Base-by-base conservation (phyloP, 1,140 invertebrate genomes). In the Arctopsyche grandis region DNA sequence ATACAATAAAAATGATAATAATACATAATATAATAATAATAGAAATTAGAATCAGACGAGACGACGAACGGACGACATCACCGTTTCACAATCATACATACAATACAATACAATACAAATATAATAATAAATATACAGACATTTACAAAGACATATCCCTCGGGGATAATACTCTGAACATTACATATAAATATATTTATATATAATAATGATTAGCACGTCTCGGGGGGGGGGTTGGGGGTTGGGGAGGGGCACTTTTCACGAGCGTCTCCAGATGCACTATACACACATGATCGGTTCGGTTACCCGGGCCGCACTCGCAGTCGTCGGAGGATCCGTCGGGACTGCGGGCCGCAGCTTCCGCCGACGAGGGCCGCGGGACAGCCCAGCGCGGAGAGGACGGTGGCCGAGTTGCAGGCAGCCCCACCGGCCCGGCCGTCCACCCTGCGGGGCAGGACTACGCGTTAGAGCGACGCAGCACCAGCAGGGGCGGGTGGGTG, bases 351-450 rank as follows among this genome's bases (percentile, higher is more conserved):
- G 21, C 14, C n/a, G 58, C 9, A n/a, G n/a, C n/a, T n/a, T 60
- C 83, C 83, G 80, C 84, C 83, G 71, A 69, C 21, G 16, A 79
- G 56, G 70, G 9, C 46, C 4, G 75, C 46, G 52, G 19, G 19
- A 0, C 7, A 43, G 22, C 52, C 69, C 10, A 58, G 19, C 0
- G 3, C 48, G 48, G 75, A n/a, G 9, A 63, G 43, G 26, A 73
- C 48, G 14, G 43, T 14, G 22, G 66, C 69, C 19, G 56, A 3
- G 69, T 69, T 58, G 81, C 52, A 76, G 58, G 66, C 22, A 16
- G 43, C 1, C 26, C 71, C 52, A 12, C 78, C 48, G 79, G 60
- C 63, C 9, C 63, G 0, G 21, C 19, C 21, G 22, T 1, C 0
- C 21, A 24, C 21, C 4, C 63, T 26, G 63, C 21, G 3, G 19